Conservation (phyloP, 2,888 invertebrate genomes). For the Gandaritis pyraliata region DNA sequence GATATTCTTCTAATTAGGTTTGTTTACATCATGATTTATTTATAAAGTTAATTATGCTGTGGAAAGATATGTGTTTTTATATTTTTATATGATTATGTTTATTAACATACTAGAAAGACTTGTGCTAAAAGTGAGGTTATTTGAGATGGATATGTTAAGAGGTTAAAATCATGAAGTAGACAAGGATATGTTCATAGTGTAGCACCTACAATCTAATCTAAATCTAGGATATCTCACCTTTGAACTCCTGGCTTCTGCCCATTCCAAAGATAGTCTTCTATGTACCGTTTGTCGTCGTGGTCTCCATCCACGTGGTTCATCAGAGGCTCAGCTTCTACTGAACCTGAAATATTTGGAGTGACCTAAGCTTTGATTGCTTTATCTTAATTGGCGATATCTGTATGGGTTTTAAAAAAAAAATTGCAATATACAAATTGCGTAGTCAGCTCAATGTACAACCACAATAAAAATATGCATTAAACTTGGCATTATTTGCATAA, state of each 20-base stretch:
- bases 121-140: background rate
- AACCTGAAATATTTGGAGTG: conserved; percentile 68
- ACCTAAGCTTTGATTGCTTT: background rate
- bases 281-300: conserved; percentile 78
- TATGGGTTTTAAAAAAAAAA: no score
- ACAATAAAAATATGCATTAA: conserved; percentile 6
- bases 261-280: conserved; percentile 80
- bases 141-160: background rate
- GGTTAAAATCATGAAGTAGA: conserved; percentile 30
- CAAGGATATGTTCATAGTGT: conserved; percentile 8
- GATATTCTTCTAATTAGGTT: conserved; percentile 9
- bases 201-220: background rate
- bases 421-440: no score
- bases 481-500: conserved; percentile 10
- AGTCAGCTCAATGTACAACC: background rate
- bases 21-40: conserved; percentile 28
- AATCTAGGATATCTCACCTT: conserved; percentile 58
- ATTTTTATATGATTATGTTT: no score
- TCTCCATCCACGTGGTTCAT: conserved; percentile 87
- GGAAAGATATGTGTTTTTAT: background rate
- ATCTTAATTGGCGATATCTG: background rate
- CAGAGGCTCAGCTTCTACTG: conserved; percentile 89
- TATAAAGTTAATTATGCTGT: background rate
- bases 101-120: background rate
- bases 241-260: conserved; percentile 80